These are phyloP conservation scores for Sipha flava DNA, from an alignment of 1,140 invertebrate genomes.

Conservation along the genomic window DNA sequence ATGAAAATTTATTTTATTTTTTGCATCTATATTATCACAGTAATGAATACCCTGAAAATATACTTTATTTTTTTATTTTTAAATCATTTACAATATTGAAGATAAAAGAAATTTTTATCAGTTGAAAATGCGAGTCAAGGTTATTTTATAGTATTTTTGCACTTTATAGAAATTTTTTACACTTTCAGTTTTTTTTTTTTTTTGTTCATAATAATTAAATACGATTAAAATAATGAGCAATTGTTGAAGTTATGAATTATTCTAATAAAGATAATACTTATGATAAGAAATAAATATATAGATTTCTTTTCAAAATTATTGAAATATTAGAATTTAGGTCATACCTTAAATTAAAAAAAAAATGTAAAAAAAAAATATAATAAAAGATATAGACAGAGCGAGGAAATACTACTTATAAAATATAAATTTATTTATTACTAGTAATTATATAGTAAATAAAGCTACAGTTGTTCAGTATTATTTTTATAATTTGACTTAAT, in stretches of 20 bases:
- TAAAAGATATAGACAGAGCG: not conserved
- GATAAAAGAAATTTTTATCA: not conserved
- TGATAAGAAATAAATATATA: not conserved
- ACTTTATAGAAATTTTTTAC: not conserved
- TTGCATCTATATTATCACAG: slow-evolving; percentile 11
- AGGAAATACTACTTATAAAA: slow-evolving; percentile 5
- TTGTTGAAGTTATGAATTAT: not conserved
- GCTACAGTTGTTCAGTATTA: slow-evolving; percentile 21
- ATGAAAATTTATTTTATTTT: not conserved
- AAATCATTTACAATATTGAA: not conserved
- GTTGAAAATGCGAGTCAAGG: not conserved
- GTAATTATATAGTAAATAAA: slow-evolving; percentile 21
- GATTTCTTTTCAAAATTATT: not conserved
- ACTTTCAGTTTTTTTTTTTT: not conserved
- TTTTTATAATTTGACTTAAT: slow-evolving; percentile 10
- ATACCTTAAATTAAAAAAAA: not conserved
- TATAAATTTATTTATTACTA: slow-evolving; percentile 8
- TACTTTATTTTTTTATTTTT: not conserved
- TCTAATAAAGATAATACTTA: not conserved
- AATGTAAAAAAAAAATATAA: not conserved
- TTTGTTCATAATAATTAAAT: not conserved
- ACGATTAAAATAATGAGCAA: not conserved
- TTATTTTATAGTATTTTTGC: not conserved
- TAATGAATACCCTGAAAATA: slow-evolving; percentile 10
- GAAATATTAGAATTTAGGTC: not conserved